phyloP scores from a whole-genome alignment of 2,113 vertebrate genomes.

The Notothenia coriiceps region DNA sequence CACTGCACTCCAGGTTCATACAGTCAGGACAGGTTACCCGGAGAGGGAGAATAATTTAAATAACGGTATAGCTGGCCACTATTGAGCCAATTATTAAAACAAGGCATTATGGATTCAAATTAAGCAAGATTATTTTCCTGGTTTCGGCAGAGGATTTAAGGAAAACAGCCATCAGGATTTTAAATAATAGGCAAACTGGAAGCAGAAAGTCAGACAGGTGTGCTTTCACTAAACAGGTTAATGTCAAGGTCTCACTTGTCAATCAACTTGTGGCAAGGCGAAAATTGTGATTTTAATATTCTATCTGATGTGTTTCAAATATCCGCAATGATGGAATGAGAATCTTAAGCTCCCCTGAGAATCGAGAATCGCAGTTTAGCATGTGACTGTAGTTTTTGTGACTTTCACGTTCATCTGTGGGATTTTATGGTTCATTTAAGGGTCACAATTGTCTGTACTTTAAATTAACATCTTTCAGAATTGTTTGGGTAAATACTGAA shows the following conservation, averaged over 20 bases:
- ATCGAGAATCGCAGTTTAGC: neutral
- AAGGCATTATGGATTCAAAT: neutral
- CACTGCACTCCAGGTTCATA: neutral
- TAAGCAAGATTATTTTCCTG: neutral
- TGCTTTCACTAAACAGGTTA: neutral
- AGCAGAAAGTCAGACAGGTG: neutral
- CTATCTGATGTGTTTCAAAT: neutral
- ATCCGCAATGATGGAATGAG: too few species aligned
- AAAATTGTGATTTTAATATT: neutral
- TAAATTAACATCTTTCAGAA: neutral
- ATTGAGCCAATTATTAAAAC: conserved; percentile 10
- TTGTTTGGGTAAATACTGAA: neutral
- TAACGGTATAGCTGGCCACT: neutral
- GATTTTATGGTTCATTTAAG: neutral
- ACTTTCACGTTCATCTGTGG: neutral
- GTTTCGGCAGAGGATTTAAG: neutral
- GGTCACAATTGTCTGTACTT: neutral
- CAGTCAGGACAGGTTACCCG: neutral
- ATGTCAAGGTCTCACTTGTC: neutral
- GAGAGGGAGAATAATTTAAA: neutral
- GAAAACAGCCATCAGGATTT: neutral
- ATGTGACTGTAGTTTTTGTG: neutral
- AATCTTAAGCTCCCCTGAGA: neutral
- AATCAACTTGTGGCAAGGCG: neutral
- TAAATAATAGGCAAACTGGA: neutral